phyloP scores from a whole-genome alignment of 2,797 vertebrate genomes.

The Oophaga sylvatica region DNA sequence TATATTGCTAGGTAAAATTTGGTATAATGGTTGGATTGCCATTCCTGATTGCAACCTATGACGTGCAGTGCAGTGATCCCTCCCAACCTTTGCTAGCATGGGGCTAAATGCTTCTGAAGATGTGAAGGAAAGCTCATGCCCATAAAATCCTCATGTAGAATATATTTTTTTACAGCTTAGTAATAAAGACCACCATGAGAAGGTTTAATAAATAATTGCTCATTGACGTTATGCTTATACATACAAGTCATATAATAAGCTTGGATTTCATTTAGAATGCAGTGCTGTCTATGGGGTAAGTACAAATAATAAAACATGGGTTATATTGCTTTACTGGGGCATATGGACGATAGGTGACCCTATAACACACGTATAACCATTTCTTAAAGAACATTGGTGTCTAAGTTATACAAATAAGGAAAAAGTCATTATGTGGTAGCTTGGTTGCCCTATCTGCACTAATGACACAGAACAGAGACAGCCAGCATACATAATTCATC shows the following conservation, averaged over 20 bases:
- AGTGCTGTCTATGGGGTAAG: background rate
- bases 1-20: conserved; percentile 2
- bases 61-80: conserved; percentile 44
- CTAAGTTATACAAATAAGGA: background rate
- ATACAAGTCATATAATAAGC: background rate
- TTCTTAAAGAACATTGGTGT: background rate
- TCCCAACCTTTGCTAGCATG: conserved; percentile 42
- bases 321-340: background rate
- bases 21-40: background rate
- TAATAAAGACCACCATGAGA: background rate
- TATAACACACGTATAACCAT: background rate
- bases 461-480: background rate
- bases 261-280: background rate
- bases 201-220: background rate
- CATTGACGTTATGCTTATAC: background rate
- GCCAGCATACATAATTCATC: background rate
- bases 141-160: background rate
- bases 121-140: conserved; percentile 20
- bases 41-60: conserved; percentile 31
- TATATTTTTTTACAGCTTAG: background rate
- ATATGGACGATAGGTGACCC: background rate
- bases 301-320: background rate
- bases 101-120: conserved; percentile 43
- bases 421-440: background rate
- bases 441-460: background rate